Conservation (phyloP, 2,797 vertebrate genomes). For the Ceyx erithaca region DNA sequence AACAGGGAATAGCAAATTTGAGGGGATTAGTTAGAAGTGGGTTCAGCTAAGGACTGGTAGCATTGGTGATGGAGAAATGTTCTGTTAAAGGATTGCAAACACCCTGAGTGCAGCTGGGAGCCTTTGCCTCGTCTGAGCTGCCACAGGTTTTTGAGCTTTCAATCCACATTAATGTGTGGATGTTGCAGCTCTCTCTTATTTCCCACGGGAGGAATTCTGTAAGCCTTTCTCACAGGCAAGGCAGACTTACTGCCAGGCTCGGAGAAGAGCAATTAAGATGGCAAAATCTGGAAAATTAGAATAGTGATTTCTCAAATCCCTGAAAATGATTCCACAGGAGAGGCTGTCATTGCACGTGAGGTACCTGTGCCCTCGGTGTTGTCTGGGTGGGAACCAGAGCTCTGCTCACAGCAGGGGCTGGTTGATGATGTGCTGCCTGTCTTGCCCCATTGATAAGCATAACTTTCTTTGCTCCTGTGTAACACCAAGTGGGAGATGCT, state of each 20-base stretch:
- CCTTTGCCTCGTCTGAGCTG: neutral
- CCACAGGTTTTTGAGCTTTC: neutral
- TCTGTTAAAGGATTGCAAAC: neutral
- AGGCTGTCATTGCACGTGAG: accelerated
- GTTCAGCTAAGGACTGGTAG: neutral
- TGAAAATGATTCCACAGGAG: neutral
- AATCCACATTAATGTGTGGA: neutral
- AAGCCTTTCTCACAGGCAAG: neutral
- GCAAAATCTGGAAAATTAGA: conserved; percentile 36
- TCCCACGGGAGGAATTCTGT: neutral
- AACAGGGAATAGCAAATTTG: neutral
- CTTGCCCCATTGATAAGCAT: neutral
- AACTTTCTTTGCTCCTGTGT: neutral
- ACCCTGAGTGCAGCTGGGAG: neutral
- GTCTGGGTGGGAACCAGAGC: neutral
- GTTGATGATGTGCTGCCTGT: neutral
- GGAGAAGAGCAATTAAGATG: conserved; percentile 17
- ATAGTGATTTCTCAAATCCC: neutral
- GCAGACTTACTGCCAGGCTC: conserved; percentile 21
- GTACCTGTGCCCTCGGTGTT: neutral
- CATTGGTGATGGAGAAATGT: neutral
- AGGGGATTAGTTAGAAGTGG: neutral
- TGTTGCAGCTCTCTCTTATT: conserved; percentile 56
- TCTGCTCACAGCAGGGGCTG: neutral
- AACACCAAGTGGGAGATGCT: neutral